Evolutionary conservation across 2,797 vertebrate species (phyloP), one percentile per base, ranked within the genome.

Genomic region (Onychomys torridus): DNA sequence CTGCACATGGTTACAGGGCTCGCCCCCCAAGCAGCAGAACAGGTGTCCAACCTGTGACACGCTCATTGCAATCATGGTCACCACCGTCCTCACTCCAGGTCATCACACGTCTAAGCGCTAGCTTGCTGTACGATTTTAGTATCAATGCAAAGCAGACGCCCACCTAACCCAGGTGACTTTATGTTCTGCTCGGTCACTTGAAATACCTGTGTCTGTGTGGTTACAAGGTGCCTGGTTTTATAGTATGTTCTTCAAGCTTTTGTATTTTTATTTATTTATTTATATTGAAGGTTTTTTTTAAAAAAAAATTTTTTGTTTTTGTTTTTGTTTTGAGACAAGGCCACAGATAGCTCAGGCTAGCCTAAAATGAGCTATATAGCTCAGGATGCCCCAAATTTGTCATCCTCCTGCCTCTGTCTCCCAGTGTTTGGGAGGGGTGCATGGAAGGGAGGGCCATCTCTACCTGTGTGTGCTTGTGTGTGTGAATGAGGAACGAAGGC

Each of bases 201-300:
- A 90, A 79, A 4, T 65, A 75, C n/a, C 2, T 83, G 29, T 52
- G 86, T 55, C n/a, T 75, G 57, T 89, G 77, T 92, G 95, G 61
- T 84, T 77, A 73, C 67, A 77, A 61, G 59, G 43, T n/a, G 52
- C 71, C 43, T 19, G 65, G 83, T 55, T 95, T 84, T 89, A 89
- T 46, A n/a, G 23, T 90, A 76, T 65, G 27, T n/a, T 84, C 85
- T 63, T 79, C 37, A 91, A 55, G 25, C 8, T 27, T 75, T 87
- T 55, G 7, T 25, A 25, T 46, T 76, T 76, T 76, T 57, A 5
- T 57, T 57, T 57, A 17, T 57, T 57, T 57, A 19, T 59, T 59
- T 59, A 55, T 55, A 55, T 16, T 55, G 14, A 55, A 55, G 14
- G 52, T 59, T 59, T 59, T 21, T 13, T 43, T 76, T n/a, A n/a